phyloP scores from a whole-genome alignment of 2,797 vertebrate species.

The Melanotaenia boesemani region DNA sequence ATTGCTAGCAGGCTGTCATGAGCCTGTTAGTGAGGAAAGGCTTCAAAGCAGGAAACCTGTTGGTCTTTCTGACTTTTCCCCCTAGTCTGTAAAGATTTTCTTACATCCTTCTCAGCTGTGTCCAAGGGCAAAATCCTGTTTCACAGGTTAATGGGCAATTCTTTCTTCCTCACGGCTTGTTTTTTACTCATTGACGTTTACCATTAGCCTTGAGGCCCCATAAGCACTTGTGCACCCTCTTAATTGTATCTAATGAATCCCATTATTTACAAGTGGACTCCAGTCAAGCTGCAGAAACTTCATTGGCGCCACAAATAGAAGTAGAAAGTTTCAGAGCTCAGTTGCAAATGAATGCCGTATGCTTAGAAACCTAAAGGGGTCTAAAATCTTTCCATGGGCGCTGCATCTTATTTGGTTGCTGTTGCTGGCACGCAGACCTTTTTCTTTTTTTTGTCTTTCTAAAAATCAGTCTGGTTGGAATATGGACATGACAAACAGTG shows the following conservation, averaged over 20 bases:
- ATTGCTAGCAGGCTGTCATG: neutral
- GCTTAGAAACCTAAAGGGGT: neutral
- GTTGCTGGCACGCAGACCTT: too few species aligned
- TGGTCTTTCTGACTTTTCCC: neutral
- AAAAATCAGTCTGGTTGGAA: neutral
- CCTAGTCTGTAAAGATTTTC: neutral
- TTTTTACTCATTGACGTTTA: neutral
- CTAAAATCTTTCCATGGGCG: neutral
- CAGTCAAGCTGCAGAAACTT: neutral
- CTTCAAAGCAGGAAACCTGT: neutral
- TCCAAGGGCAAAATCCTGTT: neutral
- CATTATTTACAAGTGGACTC: neutral
- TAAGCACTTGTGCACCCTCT: neutral
- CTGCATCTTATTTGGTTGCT: too few species aligned
- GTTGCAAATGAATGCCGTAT: neutral
- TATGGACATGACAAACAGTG: conserved; percentile 4
- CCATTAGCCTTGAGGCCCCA: neutral
- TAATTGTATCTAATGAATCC: neutral
- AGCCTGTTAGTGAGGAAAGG: neutral
- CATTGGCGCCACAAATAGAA: neutral
- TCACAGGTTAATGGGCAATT: neutral
- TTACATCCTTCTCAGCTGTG: neutral
- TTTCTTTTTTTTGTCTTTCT: neutral
- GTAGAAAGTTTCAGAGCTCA: neutral
- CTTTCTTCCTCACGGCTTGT: neutral